Evolutionary conservation across 2,888 invertebrate genomes (phyloP).

Genomic region (Microdon myrmicae): DNA sequence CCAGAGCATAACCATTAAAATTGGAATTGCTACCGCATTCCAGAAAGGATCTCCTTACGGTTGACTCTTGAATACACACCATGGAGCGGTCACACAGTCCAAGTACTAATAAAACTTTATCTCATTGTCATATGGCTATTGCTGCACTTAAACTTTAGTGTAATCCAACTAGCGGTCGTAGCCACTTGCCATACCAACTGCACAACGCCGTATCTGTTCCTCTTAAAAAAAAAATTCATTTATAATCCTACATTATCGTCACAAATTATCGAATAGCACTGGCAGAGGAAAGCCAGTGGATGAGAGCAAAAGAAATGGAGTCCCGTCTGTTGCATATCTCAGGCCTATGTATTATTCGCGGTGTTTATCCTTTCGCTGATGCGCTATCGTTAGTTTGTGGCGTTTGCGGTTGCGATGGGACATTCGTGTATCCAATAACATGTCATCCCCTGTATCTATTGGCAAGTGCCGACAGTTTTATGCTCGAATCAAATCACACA

Average conservation of each 20-base stretch:
- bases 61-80: not conserved
- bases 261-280: slow-evolving; percentile 22
- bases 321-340: no score
- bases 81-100: slow-evolving; percentile 1
- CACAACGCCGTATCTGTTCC: no score
- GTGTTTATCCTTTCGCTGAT: slow-evolving; percentile 43
- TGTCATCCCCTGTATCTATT: slow-evolving; percentile 7
- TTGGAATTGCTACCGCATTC: slow-evolving; percentile 4
- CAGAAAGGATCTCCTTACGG: not conserved
- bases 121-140: slow-evolving; percentile 34
- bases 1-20: not conserved
- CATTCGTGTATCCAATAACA: slow-evolving; percentile 1
- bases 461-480: slow-evolving; percentile 22
- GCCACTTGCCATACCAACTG: no score
- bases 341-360: slow-evolving; percentile 28
- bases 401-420: slow-evolving; percentile 3
- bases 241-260: slow-evolving; percentile 40
- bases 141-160: slow-evolving; percentile 43
- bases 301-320: no score
- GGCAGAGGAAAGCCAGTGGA: no score
- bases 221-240: slow-evolving; percentile 26
- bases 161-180: slow-evolving; percentile 35
- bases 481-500: slow-evolving; percentile 7
- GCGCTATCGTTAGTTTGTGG: slow-evolving; percentile 29
- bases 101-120: slow-evolving; percentile 40